Conservation (phyloP, 2,797 vertebrate genomes). For the Acanthurus leucopareius region DNA sequence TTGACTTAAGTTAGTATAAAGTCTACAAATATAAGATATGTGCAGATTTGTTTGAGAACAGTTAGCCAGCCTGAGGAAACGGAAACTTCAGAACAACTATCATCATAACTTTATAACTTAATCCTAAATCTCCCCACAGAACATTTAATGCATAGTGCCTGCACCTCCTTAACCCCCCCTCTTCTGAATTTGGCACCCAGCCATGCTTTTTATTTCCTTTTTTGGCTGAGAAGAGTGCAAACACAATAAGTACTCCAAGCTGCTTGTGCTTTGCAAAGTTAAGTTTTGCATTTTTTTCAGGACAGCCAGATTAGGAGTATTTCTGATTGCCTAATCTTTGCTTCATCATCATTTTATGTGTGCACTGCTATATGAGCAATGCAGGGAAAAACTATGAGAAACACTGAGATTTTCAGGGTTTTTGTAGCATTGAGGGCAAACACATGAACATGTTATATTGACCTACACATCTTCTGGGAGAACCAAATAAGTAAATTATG, state of each 20-base stretch:
- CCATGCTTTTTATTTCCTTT: conserved; percentile 56
- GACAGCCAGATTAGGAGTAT: neutral
- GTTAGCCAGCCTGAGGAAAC: conserved; percentile 32
- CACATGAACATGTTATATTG: neutral
- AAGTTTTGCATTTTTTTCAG: conserved; percentile 5
- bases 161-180: conserved; percentile 39
- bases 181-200: conserved; percentile 50
- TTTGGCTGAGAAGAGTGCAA: conserved; percentile 58
- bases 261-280: conserved; percentile 12
- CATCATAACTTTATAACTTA: conserved; percentile 16
- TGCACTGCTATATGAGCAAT: neutral
- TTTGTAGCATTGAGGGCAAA: neutral
- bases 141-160: conserved; percentile 18
- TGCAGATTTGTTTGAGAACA: conserved; percentile 8
- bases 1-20: conserved; percentile 7
- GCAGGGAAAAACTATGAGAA: neutral
- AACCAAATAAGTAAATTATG: too few relatives aligned
- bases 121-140: conserved; percentile 24
- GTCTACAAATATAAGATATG: neutral
- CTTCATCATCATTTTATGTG: neutral
- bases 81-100: conserved; percentile 17
- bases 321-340: neutral
- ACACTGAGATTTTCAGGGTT: neutral
- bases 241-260: conserved; percentile 47
- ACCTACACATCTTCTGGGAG: neutral